Conservation (phyloP, 2,113 vertebrate species). For the Ptychochromis oligacanthus region DNA sequence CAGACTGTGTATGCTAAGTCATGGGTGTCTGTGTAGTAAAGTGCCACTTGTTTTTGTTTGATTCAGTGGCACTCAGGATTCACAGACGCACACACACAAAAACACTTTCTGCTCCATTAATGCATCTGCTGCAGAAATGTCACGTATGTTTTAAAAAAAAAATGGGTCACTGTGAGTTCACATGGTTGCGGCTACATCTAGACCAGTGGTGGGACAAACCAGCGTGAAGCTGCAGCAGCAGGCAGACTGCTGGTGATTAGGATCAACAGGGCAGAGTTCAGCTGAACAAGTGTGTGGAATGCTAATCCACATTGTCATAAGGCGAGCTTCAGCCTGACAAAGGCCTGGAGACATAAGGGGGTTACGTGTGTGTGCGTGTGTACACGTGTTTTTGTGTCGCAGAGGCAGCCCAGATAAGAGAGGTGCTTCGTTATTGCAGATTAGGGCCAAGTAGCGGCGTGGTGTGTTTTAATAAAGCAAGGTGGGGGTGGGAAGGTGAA, state of each 20-base stretch:
- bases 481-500: neutral
- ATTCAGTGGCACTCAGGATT: constrained; percentile 44
- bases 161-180: constrained; percentile 71
- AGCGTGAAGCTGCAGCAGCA: constrained; percentile 23
- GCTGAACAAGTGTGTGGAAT: constrained; percentile 70
- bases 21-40: constrained; percentile 28
- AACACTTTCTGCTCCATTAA: constrained; percentile 53
- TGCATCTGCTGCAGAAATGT: constrained; percentile 53
- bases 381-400: constrained; percentile 14
- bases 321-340: constrained; percentile 59
- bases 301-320: constrained; percentile 76
- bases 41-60: constrained; percentile 41
- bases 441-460: constrained; percentile 42
- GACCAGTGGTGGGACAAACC: neutral
- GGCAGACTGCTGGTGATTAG: constrained; percentile 76
- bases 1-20: constrained; percentile 34
- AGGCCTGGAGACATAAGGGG: constrained; percentile 39
- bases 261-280: constrained; percentile 75
- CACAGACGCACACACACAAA: constrained; percentile 21
- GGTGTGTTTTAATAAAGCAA: constrained; percentile 54
- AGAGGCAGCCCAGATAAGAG: constrained; percentile 53
- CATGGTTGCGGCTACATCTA: constrained; percentile 30
- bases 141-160: constrained; percentile 52
- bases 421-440: constrained; percentile 64
- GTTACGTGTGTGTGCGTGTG: constrained; percentile 1